Percentiles rank a stretch among this genome's conserved stretches.
These are phyloP conservation scores for Ceriagrion tenellum DNA, from an alignment of 2,888 invertebrate species.

Conservation along the genomic window DNA sequence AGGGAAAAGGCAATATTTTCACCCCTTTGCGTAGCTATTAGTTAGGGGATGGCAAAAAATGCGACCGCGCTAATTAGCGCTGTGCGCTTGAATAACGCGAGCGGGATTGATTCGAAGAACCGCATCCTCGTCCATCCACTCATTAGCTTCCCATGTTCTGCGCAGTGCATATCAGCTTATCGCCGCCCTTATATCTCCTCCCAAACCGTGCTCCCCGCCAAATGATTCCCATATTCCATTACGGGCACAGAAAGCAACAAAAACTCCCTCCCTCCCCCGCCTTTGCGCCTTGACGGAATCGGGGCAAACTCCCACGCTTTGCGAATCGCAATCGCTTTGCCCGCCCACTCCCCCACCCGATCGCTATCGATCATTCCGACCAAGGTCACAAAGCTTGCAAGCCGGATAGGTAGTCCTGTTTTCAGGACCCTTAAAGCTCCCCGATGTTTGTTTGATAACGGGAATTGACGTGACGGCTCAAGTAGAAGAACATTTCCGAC, in stretches of 20 bases:
- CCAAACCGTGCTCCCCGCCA: neutral
- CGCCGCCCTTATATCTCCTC: neutral
- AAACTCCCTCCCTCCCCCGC: too few species aligned
- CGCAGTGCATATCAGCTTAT: neutral
- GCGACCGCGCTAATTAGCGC: constrained; percentile 1
- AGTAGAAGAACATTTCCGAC: neutral
- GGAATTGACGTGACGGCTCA: neutral
- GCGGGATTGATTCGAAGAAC: neutral
- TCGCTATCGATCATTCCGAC: constrained; percentile 35
- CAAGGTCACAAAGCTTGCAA: neutral
- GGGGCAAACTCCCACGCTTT: constrained; percentile 41
- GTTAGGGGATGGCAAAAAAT: neutral
- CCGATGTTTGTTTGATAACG: neutral
- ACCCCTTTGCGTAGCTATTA: too few species aligned
- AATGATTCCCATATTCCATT: neutral
- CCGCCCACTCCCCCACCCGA: constrained; percentile 5
- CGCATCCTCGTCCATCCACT: neutral
- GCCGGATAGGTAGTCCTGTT: neutral
- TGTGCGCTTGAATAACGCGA: neutral
- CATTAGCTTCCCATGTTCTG: constrained; percentile 30
- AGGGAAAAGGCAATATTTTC: too few species aligned
- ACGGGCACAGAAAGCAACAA: neutral
- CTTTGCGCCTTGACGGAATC: neutral
- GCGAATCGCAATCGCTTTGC: constrained; percentile 32
- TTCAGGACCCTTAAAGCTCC: neutral